These are phyloP conservation scores for Echeneis naucrates DNA, from an alignment of 2,797 vertebrate species.

Conservation along the genomic window DNA sequence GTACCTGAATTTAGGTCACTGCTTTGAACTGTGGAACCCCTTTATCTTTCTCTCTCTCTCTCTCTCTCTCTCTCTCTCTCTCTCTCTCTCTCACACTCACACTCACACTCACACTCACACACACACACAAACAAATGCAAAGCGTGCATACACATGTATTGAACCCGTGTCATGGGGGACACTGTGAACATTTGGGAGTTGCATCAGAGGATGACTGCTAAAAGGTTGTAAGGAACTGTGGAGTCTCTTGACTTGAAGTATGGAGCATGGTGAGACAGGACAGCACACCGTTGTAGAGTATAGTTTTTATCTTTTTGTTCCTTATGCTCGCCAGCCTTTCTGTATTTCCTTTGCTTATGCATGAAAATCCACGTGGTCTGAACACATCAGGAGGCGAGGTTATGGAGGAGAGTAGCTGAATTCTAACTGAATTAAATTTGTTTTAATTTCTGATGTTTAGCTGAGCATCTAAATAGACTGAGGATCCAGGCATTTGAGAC, in stretches of 20 bases:
- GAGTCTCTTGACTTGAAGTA: no score
- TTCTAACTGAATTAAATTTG: slow-evolving; percentile 17
- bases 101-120: slow-evolving; percentile 6
- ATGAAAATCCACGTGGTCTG: neutral
- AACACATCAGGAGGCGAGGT: neutral
- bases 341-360: neutral
- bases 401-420: neutral
- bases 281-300: no score
- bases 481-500: slow-evolving; percentile 27
- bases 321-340: neutral
- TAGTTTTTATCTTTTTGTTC: neutral
- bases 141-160: slow-evolving; percentile 48
- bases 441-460: slow-evolving; percentile 38
- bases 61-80: slow-evolving; percentile 37
- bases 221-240: neutral
- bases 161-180: slow-evolving; percentile 47
- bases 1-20: slow-evolving; percentile 79
- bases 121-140: slow-evolving; percentile 39
- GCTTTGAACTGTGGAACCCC: slow-evolving; percentile 60
- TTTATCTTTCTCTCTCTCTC: slow-evolving; percentile 34
- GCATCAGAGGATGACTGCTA: slow-evolving; percentile 17
- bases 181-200: slow-evolving; percentile 31
- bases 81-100: slow-evolving; percentile 12
- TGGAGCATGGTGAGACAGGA: no score
- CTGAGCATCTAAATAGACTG: slow-evolving; percentile 27